phyloP scores from a whole-genome alignment of 2,888 invertebrate genomes.

The Trachelus stipa region DNA sequence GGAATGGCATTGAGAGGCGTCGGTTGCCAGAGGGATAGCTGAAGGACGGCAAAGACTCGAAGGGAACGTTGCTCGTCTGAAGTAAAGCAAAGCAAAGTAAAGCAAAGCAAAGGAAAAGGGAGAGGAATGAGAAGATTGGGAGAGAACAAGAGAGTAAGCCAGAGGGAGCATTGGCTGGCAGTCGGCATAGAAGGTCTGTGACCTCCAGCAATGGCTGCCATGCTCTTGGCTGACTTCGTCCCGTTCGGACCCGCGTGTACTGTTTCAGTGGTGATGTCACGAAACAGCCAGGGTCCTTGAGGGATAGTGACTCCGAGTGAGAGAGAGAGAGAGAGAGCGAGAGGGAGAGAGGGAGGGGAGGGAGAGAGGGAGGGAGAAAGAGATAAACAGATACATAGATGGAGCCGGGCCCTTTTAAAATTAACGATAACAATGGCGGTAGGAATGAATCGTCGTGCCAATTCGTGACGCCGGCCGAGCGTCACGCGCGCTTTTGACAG shows the following conservation, averaged over 20 bases:
- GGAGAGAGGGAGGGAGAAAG: not conserved
- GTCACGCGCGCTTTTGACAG: not conserved
- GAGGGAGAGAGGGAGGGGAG: not conserved
- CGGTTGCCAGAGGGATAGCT: not conserved
- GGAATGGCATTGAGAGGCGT: not conserved
- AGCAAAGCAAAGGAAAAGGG: slow-evolving; percentile 31
- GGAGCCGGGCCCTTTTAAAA: not conserved
- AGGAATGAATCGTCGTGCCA: not conserved
- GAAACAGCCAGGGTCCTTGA: slow-evolving; percentile 33
- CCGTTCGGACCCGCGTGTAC: slow-evolving; percentile 41
- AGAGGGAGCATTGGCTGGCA: slow-evolving; percentile 52
- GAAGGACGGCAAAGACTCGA: not conserved
- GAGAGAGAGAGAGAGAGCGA: not conserved
- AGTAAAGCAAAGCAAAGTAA: slow-evolving; percentile 33
- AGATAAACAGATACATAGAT: not conserved
- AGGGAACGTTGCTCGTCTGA: slow-evolving; percentile 2
- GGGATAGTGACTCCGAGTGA: slow-evolving; percentile 15
- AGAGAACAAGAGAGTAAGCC: slow-evolving; percentile 25
- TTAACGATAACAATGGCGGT: not conserved
- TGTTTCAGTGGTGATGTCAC: slow-evolving; percentile 54
- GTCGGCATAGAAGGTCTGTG: slow-evolving; percentile 63
- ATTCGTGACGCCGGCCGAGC: not conserved
- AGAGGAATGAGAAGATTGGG: slow-evolving; percentile 16
- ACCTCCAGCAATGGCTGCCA: slow-evolving; percentile 57
- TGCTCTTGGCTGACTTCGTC: slow-evolving; percentile 24